Evolutionary conservation across 2,888 invertebrate species (phyloP), one percentile per base, ranked within the genome.

Genomic region (Thera obeliscata): DNA sequence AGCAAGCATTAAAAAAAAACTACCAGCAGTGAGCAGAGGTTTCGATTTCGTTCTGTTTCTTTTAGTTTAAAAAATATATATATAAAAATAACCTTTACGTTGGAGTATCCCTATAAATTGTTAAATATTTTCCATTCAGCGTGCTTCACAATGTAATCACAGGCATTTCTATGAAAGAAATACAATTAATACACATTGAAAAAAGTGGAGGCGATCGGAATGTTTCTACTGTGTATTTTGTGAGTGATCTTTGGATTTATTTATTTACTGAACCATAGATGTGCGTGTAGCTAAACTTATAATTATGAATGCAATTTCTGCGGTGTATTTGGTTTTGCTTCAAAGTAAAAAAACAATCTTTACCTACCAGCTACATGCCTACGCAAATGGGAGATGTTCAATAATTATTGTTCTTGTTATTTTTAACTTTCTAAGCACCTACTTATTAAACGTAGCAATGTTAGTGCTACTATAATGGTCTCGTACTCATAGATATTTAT

Each of bases 201-300:
- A 79, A 80, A 73, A 66, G 78, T 71, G 78, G 80, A 73, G 76
- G 80, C 84, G 88, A 81, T 88, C 89, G 89, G 90, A 88, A 87
- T 87, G 83, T 82, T 78, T 76, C 81, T 80, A 74, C 79, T 76
- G 78, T 85, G 75, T 81, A 84, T 82, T 83, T 81, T 84, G 91
- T 91, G 78, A 78, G 89, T 86, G 76, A 69, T 46, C 36, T 5
- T 2, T 33, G 7, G 52, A 52, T 52, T 52, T 52, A 52, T 52
- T 52, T 52, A 52, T 7, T 33, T 3, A 52, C 33, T 9, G 8
- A 33, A 33, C 33, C 7, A 33, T 52, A 52, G 52, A 7, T 52
- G 33, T 33, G 8, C 33, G 38, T 38, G 3, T 1, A 9, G 1
- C 2, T 2, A 9, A 8, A 9, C 8, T 9, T 8, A 46, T 9